These are phyloP conservation scores for Pipa parva DNA, from an alignment of 2,113 vertebrate genomes.

Conservation along the genomic window DNA sequence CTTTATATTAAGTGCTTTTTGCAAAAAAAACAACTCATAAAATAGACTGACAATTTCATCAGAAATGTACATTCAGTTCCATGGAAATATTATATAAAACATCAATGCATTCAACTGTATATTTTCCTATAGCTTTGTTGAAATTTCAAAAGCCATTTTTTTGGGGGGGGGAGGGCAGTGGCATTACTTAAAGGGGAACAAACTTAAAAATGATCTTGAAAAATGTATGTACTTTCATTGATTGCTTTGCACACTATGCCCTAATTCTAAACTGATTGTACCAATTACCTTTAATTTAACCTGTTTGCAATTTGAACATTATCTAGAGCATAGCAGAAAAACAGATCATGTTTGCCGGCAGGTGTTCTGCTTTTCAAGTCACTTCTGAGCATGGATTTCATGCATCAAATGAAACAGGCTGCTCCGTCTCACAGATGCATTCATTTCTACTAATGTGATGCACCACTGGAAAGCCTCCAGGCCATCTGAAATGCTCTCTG, in stretches of 20 bases:
- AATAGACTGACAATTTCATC: no score
- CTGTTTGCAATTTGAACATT: constrained; percentile 15
- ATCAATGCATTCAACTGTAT: no score
- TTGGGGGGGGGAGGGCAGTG: no score
- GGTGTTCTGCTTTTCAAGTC: constrained; percentile 31
- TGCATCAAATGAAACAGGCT: constrained; percentile 14
- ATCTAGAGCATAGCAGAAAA: constrained; percentile 22
- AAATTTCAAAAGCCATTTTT: no score
- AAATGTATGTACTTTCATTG: not conserved
- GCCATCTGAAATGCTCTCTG: constrained; percentile 14
- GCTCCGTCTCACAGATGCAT: constrained; percentile 22
- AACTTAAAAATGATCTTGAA: no score
- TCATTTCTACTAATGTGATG: constrained; percentile 26
- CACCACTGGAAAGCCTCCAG: constrained; percentile 23
- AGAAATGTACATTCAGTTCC: no score
- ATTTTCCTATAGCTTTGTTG: no score
- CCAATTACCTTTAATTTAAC: constrained; percentile 30
- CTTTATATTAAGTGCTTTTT: no score
- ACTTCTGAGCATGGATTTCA: constrained; percentile 20
- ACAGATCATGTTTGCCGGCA: constrained; percentile 22
- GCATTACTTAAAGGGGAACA: no score
- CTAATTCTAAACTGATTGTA: constrained; percentile 13
- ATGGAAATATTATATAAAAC: no score
- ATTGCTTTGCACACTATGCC: not conserved
- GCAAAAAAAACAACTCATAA: no score